Evolutionary conservation across 30 jellyfish, hydroid and myxozoan genomes (phyloP).

Genomic region (Aurelia aurita complex sp. Pacific): DNA sequence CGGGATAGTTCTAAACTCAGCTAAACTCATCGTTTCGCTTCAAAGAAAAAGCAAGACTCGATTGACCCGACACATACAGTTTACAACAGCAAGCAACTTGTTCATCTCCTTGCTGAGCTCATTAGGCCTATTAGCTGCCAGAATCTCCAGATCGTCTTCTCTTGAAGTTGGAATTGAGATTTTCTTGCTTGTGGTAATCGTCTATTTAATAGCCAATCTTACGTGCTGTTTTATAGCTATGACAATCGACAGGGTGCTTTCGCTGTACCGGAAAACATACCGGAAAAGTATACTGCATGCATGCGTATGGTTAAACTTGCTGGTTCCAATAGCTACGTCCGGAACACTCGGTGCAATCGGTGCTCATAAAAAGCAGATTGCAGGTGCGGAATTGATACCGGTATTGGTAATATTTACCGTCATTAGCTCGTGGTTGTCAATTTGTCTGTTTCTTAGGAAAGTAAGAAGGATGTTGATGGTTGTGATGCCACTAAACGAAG

Average conservation of each 20-base stretch:
- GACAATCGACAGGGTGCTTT: neutral
- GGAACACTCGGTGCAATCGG: constrained; percentile 20
- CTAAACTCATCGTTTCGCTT: constrained; percentile 10
- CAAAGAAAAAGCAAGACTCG: constrained; percentile 1
- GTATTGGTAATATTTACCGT: neutral
- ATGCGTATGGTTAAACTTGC: neutral
- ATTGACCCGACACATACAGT: constrained; percentile 13
- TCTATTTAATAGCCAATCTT: constrained; percentile 8
- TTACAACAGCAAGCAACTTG: neutral
- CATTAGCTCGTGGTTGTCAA: neutral
- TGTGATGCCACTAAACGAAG: constrained; percentile 7
- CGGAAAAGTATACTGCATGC: neutral
- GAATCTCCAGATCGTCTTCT: constrained; percentile 14
- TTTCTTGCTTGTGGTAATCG: neutral
- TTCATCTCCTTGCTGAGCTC: constrained; percentile 6
- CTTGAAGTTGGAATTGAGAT: constrained; percentile 19
- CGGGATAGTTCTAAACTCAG: constrained; percentile 9
- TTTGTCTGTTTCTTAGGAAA: constrained; percentile 14
- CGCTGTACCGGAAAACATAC: constrained; percentile 11
- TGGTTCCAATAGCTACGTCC: constrained; percentile 14
- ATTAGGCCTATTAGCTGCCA: constrained; percentile 32
- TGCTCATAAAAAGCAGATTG: constrained; percentile 14
- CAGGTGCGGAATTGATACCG: constrained; percentile 1
- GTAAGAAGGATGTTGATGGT: constrained; percentile 16
- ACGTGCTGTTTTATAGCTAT: constrained; percentile 8